Base-by-base conservation (phyloP, 2,888 invertebrate species). In the Heteromurus nitidus region DNA sequence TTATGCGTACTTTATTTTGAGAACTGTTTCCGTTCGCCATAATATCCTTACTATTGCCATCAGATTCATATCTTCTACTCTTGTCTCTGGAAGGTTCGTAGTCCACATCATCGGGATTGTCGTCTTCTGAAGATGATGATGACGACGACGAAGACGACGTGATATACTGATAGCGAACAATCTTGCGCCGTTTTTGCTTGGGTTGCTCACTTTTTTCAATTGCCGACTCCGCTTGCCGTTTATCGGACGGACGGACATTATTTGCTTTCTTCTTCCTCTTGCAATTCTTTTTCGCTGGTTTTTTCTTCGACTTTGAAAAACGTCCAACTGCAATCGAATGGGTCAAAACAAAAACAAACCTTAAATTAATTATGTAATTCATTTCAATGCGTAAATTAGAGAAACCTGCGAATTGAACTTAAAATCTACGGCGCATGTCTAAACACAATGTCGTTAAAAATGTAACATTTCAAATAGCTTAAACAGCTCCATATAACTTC, bases 321-420 rank as follows among this genome's bases (percentile, higher is more conserved):
- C 47, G 36, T 3, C 67, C 67, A 44, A 67, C 67, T 67, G 28
- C 9, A 47, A 67, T 47, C 9, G 42, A n/a, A n/a, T n/a, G n/a
- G n/a, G n/a, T 13, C 3, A 20, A 62, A 62, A 11, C 24, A 58
- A 58, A 3, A 58, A 58, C 11, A 50, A 13, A 50, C 7, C 7
- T 18, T 13, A 50, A 50, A 50, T 36, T 36, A 36, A 36, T 36
- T 36, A 36, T 5, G 7, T 9, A 50, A 20, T 11, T 18, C 55
- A 36, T 36, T 9, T 36, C 7, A 9, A 13, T 36, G 13, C 36
- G 24, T 5, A 55, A 9, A 58, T 58, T 1, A 2, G 16, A 58
- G 58, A 28, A 11, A 53, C 53, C 1, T 36, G n/a, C 47, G 7
- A 3, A 26, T 47, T 44, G 22, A 3, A 20, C 9, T 20, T 9